Evolutionary conservation across 2,888 invertebrate species (phyloP), one percentile per base, ranked within the genome.

Genomic region (Plusia festucae): DNA sequence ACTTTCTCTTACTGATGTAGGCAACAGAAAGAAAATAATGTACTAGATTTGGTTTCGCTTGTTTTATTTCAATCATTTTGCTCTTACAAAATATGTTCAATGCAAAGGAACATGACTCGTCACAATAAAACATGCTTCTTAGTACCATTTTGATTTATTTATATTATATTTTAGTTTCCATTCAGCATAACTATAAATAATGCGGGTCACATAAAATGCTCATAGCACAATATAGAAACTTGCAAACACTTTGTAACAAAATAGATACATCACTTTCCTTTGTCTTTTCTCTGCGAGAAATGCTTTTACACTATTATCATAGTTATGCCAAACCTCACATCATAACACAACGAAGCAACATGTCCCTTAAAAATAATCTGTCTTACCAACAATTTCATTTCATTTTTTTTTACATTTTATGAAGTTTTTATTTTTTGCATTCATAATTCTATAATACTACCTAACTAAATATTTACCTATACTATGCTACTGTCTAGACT

Each of bases 361-460:
- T 94, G 93, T 94, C 90, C 94, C 94, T 94, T 95, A 96, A 96
- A 96, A 96, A 96, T 96, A 96, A 93, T 95, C 95, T 95, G 95
- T 95, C 95, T 95, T 95, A 95, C 93, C 94, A 94, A 96, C 95
- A 95, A 95, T 95, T 95, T 96, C 95, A 94, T 95, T 92, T 90
- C 92, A 83, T 92, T 94, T 95, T 93, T 94, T 95, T 95, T 94
- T 95, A 93, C 91, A 93, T 94, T 94, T 95, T 95, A 93, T 94
- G 89, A 91, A 91, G 90, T 93, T 95, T 92, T 94, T 93, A 91
- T 95, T 92, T 93, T 95, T 95, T 95, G 95, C 95, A 95, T 96
- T 96, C 95, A 95, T 95, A 95, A 93, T 91, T 88, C 95, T 95
- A 95, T 81, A 81, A 81, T 90, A 85, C 93, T 95, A 95, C 92